Conservation (phyloP, 1,140 invertebrate genomes). For the Pseudomyrmex pallidus region DNA sequence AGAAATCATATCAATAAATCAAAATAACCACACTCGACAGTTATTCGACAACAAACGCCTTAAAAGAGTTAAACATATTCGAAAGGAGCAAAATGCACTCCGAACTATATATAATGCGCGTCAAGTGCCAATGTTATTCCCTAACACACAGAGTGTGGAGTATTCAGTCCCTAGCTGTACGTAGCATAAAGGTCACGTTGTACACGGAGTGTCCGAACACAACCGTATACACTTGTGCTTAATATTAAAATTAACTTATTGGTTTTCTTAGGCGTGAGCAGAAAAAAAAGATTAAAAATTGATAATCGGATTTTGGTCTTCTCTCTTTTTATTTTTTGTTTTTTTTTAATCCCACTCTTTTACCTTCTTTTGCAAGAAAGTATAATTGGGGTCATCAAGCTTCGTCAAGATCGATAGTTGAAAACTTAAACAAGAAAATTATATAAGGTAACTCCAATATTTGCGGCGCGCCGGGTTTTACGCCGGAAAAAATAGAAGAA, state of each 20-base stretch:
- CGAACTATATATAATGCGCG: conserved; percentile 3
- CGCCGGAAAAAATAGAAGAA: no score
- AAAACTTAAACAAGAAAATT: no score
- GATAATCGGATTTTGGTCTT: no score
- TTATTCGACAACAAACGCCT: background rate
- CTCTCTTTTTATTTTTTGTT: no score
- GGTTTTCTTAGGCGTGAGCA: background rate
- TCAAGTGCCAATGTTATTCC: conserved; percentile 25
- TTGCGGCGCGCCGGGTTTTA: no score
- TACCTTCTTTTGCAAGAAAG: no score
- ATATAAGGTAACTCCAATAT: no score
- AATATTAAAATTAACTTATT: background rate
- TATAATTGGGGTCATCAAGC: no score
- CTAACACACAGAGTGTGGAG: background rate
- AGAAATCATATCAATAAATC: background rate
- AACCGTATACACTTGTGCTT: background rate
- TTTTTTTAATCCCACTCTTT: no score
- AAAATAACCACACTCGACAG: conserved; percentile 4
- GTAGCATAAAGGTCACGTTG: background rate
- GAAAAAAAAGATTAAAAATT: background rate
- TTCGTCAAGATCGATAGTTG: no score
- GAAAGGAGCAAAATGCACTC: conserved; percentile 32
- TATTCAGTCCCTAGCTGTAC: background rate
- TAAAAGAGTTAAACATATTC: conserved; percentile 7
- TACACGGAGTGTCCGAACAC: background rate